Percentiles rank a stretch among this genome's conserved stretches.
Evolutionary conservation across 2,888 invertebrate species (phyloP).

Genomic region (Eledona agricola): DNA sequence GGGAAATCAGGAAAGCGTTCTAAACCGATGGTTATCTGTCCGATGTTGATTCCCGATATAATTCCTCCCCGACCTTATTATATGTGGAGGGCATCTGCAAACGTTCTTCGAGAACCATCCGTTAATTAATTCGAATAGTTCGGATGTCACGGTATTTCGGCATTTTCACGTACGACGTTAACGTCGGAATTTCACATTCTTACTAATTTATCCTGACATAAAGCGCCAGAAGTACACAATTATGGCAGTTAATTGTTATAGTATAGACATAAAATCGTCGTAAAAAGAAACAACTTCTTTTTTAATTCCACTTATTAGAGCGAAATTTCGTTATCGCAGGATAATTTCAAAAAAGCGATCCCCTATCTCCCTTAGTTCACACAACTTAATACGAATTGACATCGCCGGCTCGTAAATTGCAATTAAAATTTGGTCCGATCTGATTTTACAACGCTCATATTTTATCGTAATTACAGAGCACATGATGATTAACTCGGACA

Average conservation of each 20-base stretch:
- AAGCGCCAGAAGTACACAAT: conserved; percentile 32
- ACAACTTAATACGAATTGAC: conserved; percentile 1
- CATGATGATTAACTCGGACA: too few species aligned
- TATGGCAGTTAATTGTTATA: conserved; percentile 34
- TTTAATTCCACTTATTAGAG: not conserved
- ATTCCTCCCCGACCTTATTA: conserved; percentile 25
- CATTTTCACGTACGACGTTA: conserved; percentile 31
- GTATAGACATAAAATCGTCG: conserved; percentile 32
- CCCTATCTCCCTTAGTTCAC: not conserved
- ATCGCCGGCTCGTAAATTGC: not conserved
- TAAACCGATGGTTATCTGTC: conserved; percentile 32
- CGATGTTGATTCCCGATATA: conserved; percentile 27
- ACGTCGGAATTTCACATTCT: conserved; percentile 34
- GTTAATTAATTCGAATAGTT: conserved; percentile 39
- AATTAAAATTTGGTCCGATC: conserved; percentile 5
- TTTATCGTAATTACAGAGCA: too few species aligned
- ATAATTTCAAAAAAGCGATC: conserved; percentile 4
- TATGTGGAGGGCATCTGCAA: conserved; percentile 33
- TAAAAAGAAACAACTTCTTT: conserved; percentile 34
- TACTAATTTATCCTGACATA: conserved; percentile 33
- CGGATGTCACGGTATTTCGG: conserved; percentile 24
- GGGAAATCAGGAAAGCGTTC: conserved; percentile 42
- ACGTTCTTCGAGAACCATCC: conserved; percentile 29
- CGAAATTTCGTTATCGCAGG: not conserved
- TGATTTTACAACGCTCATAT: too few species aligned